Evolutionary conservation across 1,140 invertebrate genomes (phyloP).

Genomic region (Arctopsyche grandis): DNA sequence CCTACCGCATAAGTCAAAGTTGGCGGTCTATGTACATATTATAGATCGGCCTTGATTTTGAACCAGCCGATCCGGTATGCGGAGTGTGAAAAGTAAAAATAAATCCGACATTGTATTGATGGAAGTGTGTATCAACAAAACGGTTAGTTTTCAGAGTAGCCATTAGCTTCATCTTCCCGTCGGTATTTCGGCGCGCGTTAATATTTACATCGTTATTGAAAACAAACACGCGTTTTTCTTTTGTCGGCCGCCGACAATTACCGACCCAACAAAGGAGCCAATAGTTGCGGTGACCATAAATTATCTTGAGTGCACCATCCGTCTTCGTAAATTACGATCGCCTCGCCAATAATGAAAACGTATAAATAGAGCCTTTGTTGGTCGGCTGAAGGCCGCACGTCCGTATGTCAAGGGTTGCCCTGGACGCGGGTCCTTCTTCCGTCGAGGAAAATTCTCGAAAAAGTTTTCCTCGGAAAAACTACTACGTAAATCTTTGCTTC

Average conservation of each 20-base stretch:
- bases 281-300: not conserved
- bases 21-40: no score
- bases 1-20: no score
- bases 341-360: slow-evolving; percentile 1
- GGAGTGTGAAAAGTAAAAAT: no score
- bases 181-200: not conserved
- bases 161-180: no score
- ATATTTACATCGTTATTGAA: slow-evolving; percentile 9
- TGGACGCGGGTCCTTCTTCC: not conserved
- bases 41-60: no score
- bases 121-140: no score
- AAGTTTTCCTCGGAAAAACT: no score
- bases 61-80: no score
- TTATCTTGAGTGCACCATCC: slow-evolving; percentile 10
- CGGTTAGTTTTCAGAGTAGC: no score
- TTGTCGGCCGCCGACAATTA: not conserved
- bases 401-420: not conserved
- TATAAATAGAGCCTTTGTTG: slow-evolving; percentile 31
- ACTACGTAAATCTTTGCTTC: no score
- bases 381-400: not conserved
- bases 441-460: no score
- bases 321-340: not conserved
- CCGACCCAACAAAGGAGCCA: not conserved
- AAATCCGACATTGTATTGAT: no score
- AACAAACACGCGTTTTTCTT: slow-evolving; percentile 5